Evolutionary conservation across 2,888 invertebrate genomes (phyloP).

Genomic region (Cryptocheilus praepositus): DNA sequence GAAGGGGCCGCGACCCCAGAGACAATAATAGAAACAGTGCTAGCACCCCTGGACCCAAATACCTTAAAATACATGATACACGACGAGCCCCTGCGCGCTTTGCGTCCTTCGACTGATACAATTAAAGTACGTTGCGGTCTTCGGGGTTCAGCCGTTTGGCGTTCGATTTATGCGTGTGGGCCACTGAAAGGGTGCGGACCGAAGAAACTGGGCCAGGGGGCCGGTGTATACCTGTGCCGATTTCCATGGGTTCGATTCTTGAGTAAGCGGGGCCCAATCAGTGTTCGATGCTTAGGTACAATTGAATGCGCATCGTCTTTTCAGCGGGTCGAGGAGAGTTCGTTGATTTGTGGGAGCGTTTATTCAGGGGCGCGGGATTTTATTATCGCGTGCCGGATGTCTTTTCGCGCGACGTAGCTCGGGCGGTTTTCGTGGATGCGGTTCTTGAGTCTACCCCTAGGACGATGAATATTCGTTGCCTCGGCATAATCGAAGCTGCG

Average conservation of each 20-base stretch:
- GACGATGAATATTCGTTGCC: no score
- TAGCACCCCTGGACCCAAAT: conserved; percentile 63
- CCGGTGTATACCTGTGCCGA: conserved; percentile 43
- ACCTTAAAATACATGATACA: conserved; percentile 61
- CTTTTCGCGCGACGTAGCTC: neutral
- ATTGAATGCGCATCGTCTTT: conserved; percentile 37
- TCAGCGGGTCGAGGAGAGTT: conserved; percentile 10
- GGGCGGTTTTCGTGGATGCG: no score
- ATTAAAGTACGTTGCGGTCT: conserved; percentile 73
- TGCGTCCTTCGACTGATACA: conserved; percentile 56
- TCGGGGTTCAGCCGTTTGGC: conserved; percentile 48
- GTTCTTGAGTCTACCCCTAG: no score
- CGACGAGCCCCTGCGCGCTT: conserved; percentile 38
- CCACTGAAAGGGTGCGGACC: conserved; percentile 45
- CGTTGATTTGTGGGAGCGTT: conserved; percentile 50
- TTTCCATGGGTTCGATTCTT: neutral
- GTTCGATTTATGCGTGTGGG: conserved; percentile 58
- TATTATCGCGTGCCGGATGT: conserved; percentile 45
- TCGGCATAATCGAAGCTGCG: no score
- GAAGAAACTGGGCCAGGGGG: conserved; percentile 56
- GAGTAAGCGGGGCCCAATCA: conserved; percentile 30
- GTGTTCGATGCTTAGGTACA: conserved; percentile 36
- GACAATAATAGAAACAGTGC: conserved; percentile 74
- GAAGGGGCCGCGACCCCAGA: conserved; percentile 59
- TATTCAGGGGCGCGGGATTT: conserved; percentile 32